Conservation (phyloP, 2,113 vertebrate genomes). For the Ahaetulla prasina region DNA sequence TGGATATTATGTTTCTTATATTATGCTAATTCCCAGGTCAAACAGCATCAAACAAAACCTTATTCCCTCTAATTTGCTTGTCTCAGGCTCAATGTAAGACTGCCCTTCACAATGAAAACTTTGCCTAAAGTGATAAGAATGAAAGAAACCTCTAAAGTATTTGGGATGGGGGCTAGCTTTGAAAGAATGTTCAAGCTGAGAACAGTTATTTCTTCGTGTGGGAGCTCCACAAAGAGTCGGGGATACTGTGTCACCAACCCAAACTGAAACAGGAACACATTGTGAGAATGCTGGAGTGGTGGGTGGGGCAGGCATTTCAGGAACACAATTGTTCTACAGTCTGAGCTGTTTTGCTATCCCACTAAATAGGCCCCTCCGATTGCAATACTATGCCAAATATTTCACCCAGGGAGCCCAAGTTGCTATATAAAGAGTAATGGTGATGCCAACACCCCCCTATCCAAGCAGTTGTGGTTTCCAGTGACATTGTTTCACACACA, state of each 20-base stretch:
- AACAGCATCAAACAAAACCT: neutral
- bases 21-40: neutral
- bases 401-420: slow-evolving; percentile 25
- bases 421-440: slow-evolving; percentile 27
- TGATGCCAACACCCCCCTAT: neutral
- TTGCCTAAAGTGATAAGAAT: neutral
- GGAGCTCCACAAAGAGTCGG: slow-evolving; percentile 51
- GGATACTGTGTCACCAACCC: slow-evolving; percentile 33
- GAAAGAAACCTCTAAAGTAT: neutral
- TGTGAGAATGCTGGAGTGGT: slow-evolving; percentile 17
- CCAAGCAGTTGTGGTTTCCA: slow-evolving; percentile 1
- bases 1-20: neutral
- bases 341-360: slow-evolving; percentile 36
- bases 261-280: slow-evolving; percentile 32
- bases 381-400: slow-evolving; percentile 49
- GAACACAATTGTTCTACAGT: slow-evolving; percentile 55
- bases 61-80: neutral
- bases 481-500: neutral
- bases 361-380: slow-evolving; percentile 41
- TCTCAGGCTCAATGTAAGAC: neutral
- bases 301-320: slow-evolving; percentile 52
- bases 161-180: neutral
- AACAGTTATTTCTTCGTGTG: slow-evolving; percentile 47
- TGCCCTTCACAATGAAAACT: neutral
- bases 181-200: slow-evolving; percentile 32